Evolutionary conservation across 2,888 invertebrate genomes (phyloP).

Genomic region (Deroplatys truncata): DNA sequence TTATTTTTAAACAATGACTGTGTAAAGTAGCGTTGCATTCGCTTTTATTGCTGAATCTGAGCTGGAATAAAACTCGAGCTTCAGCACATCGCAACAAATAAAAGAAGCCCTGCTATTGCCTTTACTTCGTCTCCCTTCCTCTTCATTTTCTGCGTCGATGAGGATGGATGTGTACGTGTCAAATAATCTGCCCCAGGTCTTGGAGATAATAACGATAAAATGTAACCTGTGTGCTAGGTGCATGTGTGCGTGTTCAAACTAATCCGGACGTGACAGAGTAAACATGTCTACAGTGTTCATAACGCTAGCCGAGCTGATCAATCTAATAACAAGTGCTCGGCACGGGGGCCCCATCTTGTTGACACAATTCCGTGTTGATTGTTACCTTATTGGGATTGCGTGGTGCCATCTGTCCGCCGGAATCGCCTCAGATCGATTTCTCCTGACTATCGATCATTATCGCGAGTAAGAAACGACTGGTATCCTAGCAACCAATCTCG

Average conservation of each 20-base stretch:
- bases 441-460: conserved; percentile 6
- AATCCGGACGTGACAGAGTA: not conserved
- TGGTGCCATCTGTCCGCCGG: conserved; percentile 9
- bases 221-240: not conserved
- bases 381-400: conserved; percentile 13
- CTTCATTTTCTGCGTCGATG: not conserved
- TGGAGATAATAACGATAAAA: conserved; percentile 9
- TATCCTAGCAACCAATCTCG: not conserved
- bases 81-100: not conserved
- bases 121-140: not conserved
- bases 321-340: conserved; percentile 13
- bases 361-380: not conserved
- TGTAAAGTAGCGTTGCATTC: no score
- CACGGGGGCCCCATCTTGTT: not conserved
- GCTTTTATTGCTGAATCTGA: no score
- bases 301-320: conserved; percentile 12
- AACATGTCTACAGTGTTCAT: conserved; percentile 4
- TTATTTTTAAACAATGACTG: no score
- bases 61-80: no score
- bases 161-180: not conserved
- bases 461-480: not conserved
- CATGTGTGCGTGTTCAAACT: not conserved
- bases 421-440: not conserved
- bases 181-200: not conserved
- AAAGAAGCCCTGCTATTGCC: not conserved